Conservation (phyloP, 2,797 vertebrate species). For the Hypotaenidia okinawae region DNA sequence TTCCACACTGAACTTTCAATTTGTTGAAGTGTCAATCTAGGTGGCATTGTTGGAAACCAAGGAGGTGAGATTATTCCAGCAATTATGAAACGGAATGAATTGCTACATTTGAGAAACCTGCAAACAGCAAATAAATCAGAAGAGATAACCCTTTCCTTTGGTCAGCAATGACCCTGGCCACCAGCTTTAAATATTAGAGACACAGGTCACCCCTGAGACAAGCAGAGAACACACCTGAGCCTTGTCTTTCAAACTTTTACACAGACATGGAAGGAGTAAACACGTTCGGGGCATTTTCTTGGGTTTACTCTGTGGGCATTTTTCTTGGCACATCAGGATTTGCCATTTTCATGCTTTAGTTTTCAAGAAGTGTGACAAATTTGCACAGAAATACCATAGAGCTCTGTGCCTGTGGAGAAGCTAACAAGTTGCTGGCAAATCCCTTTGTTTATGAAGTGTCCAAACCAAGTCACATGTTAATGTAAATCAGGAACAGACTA, state of each 20-base stretch:
- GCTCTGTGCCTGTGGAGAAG: not conserved
- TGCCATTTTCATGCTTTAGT: not conserved
- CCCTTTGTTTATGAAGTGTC: not conserved
- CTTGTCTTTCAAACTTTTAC: not conserved
- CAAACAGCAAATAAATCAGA: not conserved
- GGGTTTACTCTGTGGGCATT: not conserved
- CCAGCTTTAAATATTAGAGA: not conserved
- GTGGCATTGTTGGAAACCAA: conserved; percentile 49
- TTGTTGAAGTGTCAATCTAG: conserved; percentile 48
- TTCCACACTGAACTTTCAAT: conserved; percentile 55
- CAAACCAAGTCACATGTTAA: not conserved
- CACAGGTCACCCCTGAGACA: not conserved
- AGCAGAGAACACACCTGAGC: accelerated
- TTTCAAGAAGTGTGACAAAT: not conserved
- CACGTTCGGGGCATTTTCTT: not conserved
- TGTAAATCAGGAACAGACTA: not conserved
- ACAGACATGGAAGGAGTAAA: not conserved
- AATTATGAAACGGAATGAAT: conserved; percentile 58
- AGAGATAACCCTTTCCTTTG: not conserved
- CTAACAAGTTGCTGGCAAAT: not conserved
- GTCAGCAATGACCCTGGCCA: not conserved
- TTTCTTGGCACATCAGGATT: not conserved
- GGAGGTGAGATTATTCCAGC: conserved; percentile 36
- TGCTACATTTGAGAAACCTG: conserved; percentile 23
- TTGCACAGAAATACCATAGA: not conserved